These are phyloP conservation scores for Bombus sylvicola DNA, from an alignment of 1,140 invertebrate species.

Conservation along the genomic window DNA sequence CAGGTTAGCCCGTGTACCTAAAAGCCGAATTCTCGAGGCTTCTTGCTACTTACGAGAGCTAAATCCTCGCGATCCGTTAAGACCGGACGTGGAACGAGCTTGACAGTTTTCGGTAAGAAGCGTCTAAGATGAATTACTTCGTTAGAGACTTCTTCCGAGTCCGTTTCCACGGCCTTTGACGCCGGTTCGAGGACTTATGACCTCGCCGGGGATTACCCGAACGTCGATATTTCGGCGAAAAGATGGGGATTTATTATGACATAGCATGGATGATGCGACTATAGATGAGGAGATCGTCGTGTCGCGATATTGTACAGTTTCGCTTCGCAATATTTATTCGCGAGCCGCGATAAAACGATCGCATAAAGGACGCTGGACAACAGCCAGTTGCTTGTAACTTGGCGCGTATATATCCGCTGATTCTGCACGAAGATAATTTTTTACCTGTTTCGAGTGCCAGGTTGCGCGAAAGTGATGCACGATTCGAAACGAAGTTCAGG, in stretches of 20 bases:
- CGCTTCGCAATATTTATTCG: not conserved
- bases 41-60: constrained; percentile 48
- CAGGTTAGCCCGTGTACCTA: constrained; percentile 43
- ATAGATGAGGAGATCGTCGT: no score
- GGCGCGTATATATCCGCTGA: not conserved
- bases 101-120: constrained; percentile 54
- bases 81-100: constrained; percentile 26
- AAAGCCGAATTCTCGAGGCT: constrained; percentile 53
- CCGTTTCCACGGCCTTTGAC: constrained; percentile 27
- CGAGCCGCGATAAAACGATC: not conserved
- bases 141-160: constrained; percentile 39
- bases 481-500: not conserved
- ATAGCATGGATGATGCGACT: no score
- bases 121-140: constrained; percentile 50
- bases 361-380: not conserved
- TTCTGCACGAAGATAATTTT: constrained; percentile 2
- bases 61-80: constrained; percentile 61
- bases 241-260: no score
- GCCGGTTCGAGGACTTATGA: not conserved
- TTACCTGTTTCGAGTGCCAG: constrained; percentile 1
- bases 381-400: constrained; percentile 16
- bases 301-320: not conserved
- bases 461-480: not conserved
- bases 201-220: not conserved
- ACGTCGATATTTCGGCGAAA: not conserved